Percentiles rank a stretch among this genome's conserved stretches.
phyloP scores from a whole-genome alignment of 2,888 invertebrate species.

The Himalopsyche anomala region DNA sequence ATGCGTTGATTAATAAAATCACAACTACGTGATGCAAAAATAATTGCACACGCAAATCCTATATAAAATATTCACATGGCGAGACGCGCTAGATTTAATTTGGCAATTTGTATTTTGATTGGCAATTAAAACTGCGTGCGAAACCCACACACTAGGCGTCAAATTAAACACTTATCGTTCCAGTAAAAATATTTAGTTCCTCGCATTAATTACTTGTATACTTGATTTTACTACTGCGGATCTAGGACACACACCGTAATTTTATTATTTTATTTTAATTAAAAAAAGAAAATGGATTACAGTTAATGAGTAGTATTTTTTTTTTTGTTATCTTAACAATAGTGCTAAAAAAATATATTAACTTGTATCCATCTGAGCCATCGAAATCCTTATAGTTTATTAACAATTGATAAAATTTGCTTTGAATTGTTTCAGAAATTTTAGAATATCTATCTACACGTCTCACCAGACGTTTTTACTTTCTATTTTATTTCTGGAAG shows the following conservation, averaged over 20 bases:
- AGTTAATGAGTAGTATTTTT: no score
- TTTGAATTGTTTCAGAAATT: no score
- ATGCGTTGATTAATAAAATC: conserved; percentile 29
- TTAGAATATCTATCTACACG: no score
- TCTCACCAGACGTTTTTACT: no score
- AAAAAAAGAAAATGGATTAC: no score
- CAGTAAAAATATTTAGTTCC: conserved; percentile 56
- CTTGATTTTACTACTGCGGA: conserved; percentile 49
- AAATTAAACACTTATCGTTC: conserved; percentile 51
- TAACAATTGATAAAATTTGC: no score
- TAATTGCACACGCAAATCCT: conserved; percentile 13
- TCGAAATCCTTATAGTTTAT: no score
- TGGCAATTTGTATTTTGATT: conserved; percentile 43
- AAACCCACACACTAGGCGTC: conserved; percentile 32
- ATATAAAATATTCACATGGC: conserved; percentile 31
- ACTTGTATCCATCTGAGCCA: no score
- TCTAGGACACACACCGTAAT: not conserved
- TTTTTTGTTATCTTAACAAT: no score
- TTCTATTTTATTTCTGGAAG: no score
- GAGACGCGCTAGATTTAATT: not conserved
- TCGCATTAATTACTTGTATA: conserved; percentile 38
- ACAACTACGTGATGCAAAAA: conserved; percentile 10
- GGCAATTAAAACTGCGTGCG: conserved; percentile 14
- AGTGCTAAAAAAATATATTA: no score
- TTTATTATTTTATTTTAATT: no score